Evolutionary conservation across 2,113 vertebrate species (phyloP), one percentile per base, ranked within the genome.

Genomic region (Limnothrissa miodon): DNA sequence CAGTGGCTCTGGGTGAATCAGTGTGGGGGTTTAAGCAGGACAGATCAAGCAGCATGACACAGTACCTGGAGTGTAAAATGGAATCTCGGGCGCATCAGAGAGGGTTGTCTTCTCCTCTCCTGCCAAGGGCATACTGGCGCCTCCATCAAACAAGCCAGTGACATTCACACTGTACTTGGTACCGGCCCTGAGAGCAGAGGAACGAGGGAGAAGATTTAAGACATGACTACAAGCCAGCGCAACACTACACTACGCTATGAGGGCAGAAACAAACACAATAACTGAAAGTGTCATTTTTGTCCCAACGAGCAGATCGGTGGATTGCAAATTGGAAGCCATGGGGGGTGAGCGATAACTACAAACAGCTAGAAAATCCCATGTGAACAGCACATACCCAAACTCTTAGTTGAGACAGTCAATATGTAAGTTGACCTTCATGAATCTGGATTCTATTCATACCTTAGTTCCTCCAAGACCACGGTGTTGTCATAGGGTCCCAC

Each of bases 41-140:
- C 48, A n/a, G n/a, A n/a, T n/a, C 17, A 51, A 51, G 21, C 19
- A 56, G 19, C 51, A 29, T 62, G 59, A 13, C 0, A 51, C 70
- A 84, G 88, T 93, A 95, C 94, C 93, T 93, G 90, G 3, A 56
- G 19, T 0, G 19, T n/a, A 1, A 85, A 85, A 48, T 78, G 90
- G 86, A 66, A 90, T 88, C 0, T 93, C 92, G 82, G 98, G 96
- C 78, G 88, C 93, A 78, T 99, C 97, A 51, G 92, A 94, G 86
- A 98, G 94, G 3, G 98, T 99, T 74, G 98, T 99, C 94, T 96
- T 96, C 94, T 99, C 98, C 92, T 99, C 95, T 88, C 98, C 98
- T 93, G 97, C 94, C 83, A 99, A 89, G 21, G 98, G 98, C 87
- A 92, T 92, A 91, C 98, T 99, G 91, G 97, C 95, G 90, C 98